These are phyloP conservation scores for Trachelus troglodyta DNA, from an alignment of 2,888 invertebrate genomes.

Conservation along the genomic window DNA sequence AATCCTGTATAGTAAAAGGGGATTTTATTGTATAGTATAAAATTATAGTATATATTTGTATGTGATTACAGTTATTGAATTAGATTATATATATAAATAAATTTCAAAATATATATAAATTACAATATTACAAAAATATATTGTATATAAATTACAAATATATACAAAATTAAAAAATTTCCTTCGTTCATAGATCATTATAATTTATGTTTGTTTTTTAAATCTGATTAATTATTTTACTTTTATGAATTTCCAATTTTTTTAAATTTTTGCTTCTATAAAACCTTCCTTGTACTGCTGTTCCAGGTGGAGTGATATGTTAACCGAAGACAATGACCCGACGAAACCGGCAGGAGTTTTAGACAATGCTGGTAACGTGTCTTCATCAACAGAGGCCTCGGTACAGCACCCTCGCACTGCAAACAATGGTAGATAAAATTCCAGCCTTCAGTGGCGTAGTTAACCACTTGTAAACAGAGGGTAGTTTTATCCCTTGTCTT, in stretches of 20 bases:
- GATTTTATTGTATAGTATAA: too few species aligned
- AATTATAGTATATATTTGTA: too few species aligned
- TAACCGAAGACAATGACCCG: constrained; percentile 66
- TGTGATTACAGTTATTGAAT: background rate
- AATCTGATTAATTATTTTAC: too few species aligned
- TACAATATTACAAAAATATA: too few species aligned
- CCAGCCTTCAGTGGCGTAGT: constrained; percentile 2
- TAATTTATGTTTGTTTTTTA: too few species aligned
- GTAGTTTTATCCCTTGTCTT: background rate
- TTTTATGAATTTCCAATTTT: too few species aligned
- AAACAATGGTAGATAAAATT: constrained; percentile 57
- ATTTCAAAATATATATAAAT: too few species aligned
- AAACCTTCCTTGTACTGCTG: background rate
- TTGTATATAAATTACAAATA: too few species aligned
- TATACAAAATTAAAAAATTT: too few species aligned
- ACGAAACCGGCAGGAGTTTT: constrained; percentile 65
- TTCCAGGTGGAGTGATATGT: constrained; percentile 63
- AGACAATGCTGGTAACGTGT: constrained; percentile 64
- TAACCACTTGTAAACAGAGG: background rate
- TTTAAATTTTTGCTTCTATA: background rate
- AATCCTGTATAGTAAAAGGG: background rate
- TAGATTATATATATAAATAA: constrained; percentile 11
- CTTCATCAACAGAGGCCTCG: constrained; percentile 62
- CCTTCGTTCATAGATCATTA: too few species aligned
- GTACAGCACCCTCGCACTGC: constrained; percentile 59